Percentiles rank a stretch among this genome's conserved stretches.
These are phyloP conservation scores for Lamellibrachia luymesi DNA, from an alignment of 1,140 invertebrate species.

Conservation along the genomic window DNA sequence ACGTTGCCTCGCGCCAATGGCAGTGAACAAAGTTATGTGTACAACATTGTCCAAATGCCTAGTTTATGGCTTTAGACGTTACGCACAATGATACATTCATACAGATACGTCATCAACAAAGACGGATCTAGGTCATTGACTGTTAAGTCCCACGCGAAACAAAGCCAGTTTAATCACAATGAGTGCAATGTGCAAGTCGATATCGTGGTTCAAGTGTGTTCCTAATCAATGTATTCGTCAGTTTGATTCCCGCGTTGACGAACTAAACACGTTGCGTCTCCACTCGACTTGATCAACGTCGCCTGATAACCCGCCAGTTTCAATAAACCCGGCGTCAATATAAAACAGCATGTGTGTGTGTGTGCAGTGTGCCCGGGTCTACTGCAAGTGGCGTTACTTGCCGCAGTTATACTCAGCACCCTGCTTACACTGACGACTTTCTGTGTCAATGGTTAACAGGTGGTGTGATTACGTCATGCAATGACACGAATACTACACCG, in stretches of 20 bases:
- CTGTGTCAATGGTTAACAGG: not conserved
- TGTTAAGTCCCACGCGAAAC: not conserved
- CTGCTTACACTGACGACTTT: not conserved
- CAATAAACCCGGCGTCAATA: not conserved
- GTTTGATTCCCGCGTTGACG: too few species aligned
- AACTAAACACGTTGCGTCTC: too few species aligned
- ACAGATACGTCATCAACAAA: not conserved
- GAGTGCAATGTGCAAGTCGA: not conserved
- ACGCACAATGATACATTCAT: not conserved
- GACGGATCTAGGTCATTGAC: not conserved
- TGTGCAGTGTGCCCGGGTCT: not conserved
- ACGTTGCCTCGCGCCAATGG: too few species aligned
- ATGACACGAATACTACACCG: not conserved
- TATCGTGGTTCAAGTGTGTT: not conserved
- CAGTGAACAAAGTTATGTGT: not conserved
- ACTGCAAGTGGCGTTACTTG: not conserved
- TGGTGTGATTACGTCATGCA: not conserved
- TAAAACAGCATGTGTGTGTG: not conserved
- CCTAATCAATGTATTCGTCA: not conserved
- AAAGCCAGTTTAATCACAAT: not conserved
- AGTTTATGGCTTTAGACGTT: not conserved
- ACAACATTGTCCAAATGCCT: not conserved
- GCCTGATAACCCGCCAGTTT: not conserved
- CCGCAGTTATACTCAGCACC: not conserved
- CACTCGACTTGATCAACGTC: not conserved